Conservation (phyloP, 2,888 invertebrate genomes). For the Apamea monoglypha region DNA sequence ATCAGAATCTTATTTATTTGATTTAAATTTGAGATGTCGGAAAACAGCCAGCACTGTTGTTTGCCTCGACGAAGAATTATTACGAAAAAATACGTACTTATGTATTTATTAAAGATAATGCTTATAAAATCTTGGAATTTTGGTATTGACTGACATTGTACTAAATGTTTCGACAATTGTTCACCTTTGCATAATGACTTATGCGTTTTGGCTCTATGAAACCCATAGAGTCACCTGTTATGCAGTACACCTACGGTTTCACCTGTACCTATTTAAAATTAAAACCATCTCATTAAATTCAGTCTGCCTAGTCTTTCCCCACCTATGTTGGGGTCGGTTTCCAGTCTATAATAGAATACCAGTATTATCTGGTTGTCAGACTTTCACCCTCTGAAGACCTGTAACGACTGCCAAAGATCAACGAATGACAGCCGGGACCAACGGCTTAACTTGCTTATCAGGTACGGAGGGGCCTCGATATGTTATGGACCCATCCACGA, state of each 20-base stretch:
- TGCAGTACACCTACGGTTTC: not conserved
- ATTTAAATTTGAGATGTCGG: not conserved
- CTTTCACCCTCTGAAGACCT: no score
- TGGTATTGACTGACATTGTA: not conserved
- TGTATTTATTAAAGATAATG: not conserved
- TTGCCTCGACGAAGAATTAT: not conserved
- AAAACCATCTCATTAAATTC: not conserved
- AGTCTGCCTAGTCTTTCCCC: no score
- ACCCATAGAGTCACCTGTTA: not conserved
- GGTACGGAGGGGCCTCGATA: no score
- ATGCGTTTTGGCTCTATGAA: not conserved
- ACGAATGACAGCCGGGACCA: no score
- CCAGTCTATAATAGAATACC: no score
- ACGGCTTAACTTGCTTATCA: no score
- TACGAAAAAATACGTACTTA: no score
- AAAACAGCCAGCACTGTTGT: not conserved
- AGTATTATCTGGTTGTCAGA: no score
- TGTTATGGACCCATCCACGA: no score
- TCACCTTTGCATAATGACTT: not conserved
- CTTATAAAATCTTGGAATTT: not conserved
- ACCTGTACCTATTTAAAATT: not conserved
- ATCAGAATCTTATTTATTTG: not conserved
- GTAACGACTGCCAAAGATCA: no score
- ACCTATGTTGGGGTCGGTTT: no score
- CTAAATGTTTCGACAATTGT: not conserved